Evolutionary conservation across 2,113 vertebrate genomes (phyloP).

Genomic region (Acanthisitta chloris): DNA sequence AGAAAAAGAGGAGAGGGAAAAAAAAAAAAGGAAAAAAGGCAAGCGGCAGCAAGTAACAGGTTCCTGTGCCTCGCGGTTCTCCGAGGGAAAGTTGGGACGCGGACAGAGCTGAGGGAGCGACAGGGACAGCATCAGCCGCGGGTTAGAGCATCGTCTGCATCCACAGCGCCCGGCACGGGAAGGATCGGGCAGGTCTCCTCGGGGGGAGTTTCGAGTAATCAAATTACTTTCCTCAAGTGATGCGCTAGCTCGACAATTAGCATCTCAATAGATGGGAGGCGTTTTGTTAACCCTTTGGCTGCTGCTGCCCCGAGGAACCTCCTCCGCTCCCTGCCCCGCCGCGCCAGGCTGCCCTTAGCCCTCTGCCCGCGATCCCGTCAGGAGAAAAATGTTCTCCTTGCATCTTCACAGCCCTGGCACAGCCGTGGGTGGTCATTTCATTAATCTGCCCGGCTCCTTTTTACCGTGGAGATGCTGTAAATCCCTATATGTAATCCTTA

Average conservation of each 20-base stretch:
- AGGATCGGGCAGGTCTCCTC: slow-evolving; percentile 7
- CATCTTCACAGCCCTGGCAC: not conserved
- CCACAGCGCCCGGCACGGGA: not conserved
- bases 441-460: not conserved
- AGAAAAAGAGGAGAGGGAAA: not conserved
- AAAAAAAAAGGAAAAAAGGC: not conserved
- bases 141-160: no score
- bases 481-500: not conserved
- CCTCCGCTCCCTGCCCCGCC: not conserved
- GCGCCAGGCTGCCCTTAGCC: not conserved
- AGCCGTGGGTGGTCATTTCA: not conserved
- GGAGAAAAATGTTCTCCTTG: not conserved
- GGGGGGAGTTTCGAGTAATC: slow-evolving; percentile 33
- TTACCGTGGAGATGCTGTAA: not conserved
- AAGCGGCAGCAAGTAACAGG: slow-evolving; percentile 76
- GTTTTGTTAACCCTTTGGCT: slow-evolving; percentile 6
- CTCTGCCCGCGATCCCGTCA: fast-evolving
- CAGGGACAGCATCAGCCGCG: no score
- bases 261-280: not conserved
- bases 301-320: not conserved
- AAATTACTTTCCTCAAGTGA: slow-evolving; percentile 33
- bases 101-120: no score
- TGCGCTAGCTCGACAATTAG: not conserved
- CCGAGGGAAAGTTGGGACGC: slow-evolving; percentile 71
- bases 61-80: slow-evolving; percentile 65